Evolutionary conservation across 53 echinoderm and acorn worm species (phyloP).

Genomic region (Echinometra lucunter): DNA sequence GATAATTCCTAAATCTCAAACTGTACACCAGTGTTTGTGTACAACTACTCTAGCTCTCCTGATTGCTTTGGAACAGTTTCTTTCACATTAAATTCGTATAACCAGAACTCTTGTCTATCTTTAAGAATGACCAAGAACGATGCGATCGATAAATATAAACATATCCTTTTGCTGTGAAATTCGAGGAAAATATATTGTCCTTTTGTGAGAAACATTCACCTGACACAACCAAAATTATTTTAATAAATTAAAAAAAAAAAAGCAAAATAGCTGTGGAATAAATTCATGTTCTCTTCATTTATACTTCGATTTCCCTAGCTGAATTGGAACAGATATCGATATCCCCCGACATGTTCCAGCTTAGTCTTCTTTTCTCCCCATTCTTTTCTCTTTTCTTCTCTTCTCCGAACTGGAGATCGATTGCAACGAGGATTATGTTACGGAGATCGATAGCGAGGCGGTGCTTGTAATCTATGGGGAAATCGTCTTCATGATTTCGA

Average conservation of each 20-base stretch:
- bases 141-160: too few relatives aligned
- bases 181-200: background rate
- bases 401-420: background rate
- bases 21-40: too few relatives aligned
- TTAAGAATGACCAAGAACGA: too few relatives aligned
- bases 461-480: slow-evolving; percentile 22
- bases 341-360: background rate
- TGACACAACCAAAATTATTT: background rate
- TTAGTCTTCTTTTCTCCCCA: background rate
- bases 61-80: too few relatives aligned
- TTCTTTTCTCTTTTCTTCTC: background rate
- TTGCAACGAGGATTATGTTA: slow-evolving; percentile 8
- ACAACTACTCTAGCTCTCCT: too few relatives aligned
- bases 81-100: too few relatives aligned
- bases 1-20: too few relatives aligned
- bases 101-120: too few relatives aligned
- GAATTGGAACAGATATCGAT: slow-evolving; percentile 6
- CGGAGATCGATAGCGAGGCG: background rate
- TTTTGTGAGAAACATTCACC: background rate
- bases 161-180: too few relatives aligned
- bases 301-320: slow-evolving; percentile 6
- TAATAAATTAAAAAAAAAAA: background rate
- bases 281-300: background rate
- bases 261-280: background rate
- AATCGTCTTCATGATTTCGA: background rate